These are phyloP conservation scores for Aplysina aerophoba DNA, from an alignment of 37 sponge, comb jelly and placozoan species.

Conservation along the genomic window DNA sequence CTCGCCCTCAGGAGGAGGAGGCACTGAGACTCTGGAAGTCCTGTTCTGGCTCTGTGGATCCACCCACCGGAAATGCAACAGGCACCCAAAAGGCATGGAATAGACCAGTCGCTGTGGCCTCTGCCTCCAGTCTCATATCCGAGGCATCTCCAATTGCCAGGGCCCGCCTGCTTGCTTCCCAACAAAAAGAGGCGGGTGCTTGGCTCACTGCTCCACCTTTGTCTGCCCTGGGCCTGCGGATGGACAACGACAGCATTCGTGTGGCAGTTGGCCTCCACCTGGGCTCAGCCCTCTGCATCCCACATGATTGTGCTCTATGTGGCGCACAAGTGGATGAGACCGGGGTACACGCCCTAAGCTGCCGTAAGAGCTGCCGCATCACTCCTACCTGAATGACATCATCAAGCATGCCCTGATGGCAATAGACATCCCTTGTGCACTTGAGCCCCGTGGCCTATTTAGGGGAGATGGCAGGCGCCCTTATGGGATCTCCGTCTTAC, in stretches of 20 bases:
- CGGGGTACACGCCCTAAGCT: conserved; percentile 34
- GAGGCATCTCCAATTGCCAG: conserved; percentile 17
- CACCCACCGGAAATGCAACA: not conserved
- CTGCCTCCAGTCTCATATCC: conserved; percentile 13
- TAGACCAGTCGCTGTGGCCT: not conserved
- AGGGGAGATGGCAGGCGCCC: conserved; percentile 40
- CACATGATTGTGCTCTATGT: conserved; percentile 45
- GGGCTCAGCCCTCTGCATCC: conserved; percentile 41
- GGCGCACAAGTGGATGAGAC: conserved; percentile 28
- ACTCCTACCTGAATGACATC: conserved; percentile 45
- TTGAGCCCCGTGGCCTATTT: conserved; percentile 35
- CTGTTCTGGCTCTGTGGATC: not conserved
- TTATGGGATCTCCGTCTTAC: conserved; percentile 45
- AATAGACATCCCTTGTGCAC: conserved; percentile 30
- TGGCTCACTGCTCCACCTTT: conserved; percentile 42
- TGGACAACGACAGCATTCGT: conserved; percentile 32
- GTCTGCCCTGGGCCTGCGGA: conserved; percentile 27
- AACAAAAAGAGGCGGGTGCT: conserved; percentile 37
- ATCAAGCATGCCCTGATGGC: conserved; percentile 31
- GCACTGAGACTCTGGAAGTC: conserved; percentile 2
- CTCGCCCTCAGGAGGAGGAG: not conserved
- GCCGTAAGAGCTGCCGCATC: conserved; percentile 13
- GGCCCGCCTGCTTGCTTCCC: conserved; percentile 31
- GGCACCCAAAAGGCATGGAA: conserved; percentile 46
- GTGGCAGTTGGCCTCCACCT: conserved; percentile 51